Base-by-base conservation (phyloP, 2,888 invertebrate genomes). In the Sclerodermus sp. region DNA sequence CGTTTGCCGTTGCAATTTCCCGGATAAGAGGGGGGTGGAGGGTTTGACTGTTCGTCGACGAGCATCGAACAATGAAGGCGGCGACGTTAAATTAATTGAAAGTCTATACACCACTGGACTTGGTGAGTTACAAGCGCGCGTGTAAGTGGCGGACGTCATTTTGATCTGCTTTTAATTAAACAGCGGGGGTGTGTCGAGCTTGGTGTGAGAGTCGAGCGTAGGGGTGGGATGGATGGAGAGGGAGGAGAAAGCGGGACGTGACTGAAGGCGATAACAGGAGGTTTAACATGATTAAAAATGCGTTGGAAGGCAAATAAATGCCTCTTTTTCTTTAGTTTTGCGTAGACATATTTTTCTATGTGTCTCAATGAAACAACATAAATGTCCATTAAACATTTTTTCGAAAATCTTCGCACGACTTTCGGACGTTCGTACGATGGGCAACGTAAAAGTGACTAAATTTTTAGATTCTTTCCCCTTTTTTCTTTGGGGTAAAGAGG, bases 1-100 rank as follows among this genome's bases (percentile, higher is more conserved):
- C 23, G 23, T 23, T 23, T 23, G 23, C 23, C 23, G 23, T 23
- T 23, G 23, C 23, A 23, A 23, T 23, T 23, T 23, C 23, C 23
- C 23, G 8, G 23, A 5, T 3, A 5, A 23, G 8, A 23, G 23
- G 8, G 23, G 23, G 23, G 3, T 5, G 23, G 23, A 23, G 23
- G 23, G 23, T 3, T 5, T 23, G 23, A 23, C 23, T 23, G 23
- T 23, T 23, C 23, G 23, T 23, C 23, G 23, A 23, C 23, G 42
- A 13, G 45, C 39, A 44, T 37, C 51, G 46, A 32, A 17, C 37
- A 17, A 18, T 23, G 38, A 15, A 34, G 31, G 23, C 23, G 23
- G 41, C 47, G 60, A 59, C 59, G 49, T 58, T 59, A 55, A 63
- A 64, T 64, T 66, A 65, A 64, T 66, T 63, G 64, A 63, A 65